These are phyloP conservation scores for Arizona elegans DNA, from an alignment of 2,113 vertebrate genomes.

Conservation along the genomic window DNA sequence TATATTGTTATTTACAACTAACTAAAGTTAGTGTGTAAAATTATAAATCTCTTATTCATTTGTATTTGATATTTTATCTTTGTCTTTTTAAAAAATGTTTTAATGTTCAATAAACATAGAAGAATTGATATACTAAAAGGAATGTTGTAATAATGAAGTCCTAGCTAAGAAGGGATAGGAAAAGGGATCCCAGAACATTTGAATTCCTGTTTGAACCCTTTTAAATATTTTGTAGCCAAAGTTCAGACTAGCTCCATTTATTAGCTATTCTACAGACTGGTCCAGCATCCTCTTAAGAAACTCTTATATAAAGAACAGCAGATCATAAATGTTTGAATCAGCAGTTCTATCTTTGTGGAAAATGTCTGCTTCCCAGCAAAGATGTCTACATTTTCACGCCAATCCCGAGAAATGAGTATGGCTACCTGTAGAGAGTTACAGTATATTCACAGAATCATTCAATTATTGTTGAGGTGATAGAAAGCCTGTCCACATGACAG, in stretches of 20 bases:
- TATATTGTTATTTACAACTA: not conserved
- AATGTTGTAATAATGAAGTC: not conserved
- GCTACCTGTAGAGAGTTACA: not conserved
- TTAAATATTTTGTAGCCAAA: not conserved
- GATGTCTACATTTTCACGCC: not conserved
- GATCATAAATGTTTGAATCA: not conserved
- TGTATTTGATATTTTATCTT: not conserved
- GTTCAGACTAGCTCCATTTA: not conserved
- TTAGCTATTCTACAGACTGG: not conserved
- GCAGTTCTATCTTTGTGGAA: not conserved
- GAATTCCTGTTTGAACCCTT: not conserved
- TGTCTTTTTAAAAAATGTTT: not conserved
- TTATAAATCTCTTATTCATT: not conserved
- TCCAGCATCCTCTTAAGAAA: not conserved
- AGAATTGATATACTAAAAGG: not conserved
- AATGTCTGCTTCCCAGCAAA: not conserved
- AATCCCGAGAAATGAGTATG: not conserved
- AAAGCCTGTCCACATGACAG: not conserved
- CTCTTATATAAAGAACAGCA: not conserved
- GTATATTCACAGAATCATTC: not conserved
- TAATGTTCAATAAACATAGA: not conserved
- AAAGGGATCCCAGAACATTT: not conserved
- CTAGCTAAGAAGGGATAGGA: not conserved
- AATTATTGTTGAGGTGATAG: not conserved
- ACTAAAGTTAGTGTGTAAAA: not conserved